Evolutionary conservation across 1,140 invertebrate genomes (phyloP), one percentile per base, ranked within the genome.

Genomic region (Solen grandis): DNA sequence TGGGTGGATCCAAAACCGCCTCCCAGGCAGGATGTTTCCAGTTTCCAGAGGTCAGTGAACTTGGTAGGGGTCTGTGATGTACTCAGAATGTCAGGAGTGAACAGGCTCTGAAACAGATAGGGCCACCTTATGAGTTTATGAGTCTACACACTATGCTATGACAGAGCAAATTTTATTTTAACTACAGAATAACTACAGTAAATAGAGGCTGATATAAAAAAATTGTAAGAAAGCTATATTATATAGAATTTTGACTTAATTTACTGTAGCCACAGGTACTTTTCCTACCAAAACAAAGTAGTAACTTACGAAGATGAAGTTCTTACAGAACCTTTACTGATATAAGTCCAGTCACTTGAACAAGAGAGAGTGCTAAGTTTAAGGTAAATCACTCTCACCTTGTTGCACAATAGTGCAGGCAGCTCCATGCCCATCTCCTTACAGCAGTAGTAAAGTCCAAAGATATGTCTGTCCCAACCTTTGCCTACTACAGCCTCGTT

Each of bases 1-100:
- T 97, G 97, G 1, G 94, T 90, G 74, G 91, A 66, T n/a, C 74
- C 52, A 63, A 78, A 85, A 1, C 87, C 87, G 10, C 87, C 87
- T 5, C 83, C 83, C 41, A 83, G 78, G 62, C 83, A 85, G 19
- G 80, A 81, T 2, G 77, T 79, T 35, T 86, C 84, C 59, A 85
- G 19, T 0, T 65, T 80, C 80, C 83, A 86, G 0, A 77, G 38
- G 4, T 84, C 65, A 4, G 78, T 81, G 29, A 85, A 82, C 10
- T 78, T 68, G 14, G 83, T 87, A 8, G 87, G 87, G 0, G 87
- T 88, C 79, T 88, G 87, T 29, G 87, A 88, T 54, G 86, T 87
- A 63, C 86, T 88, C 41, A 88, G 55, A 5, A 78, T 62, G 59
- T 62, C 22, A 22, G 3, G 3, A 16, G 31, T 2, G 29, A 25